phyloP scores from a whole-genome alignment of 2,113 vertebrate species.

The Vombatus ursinus region DNA sequence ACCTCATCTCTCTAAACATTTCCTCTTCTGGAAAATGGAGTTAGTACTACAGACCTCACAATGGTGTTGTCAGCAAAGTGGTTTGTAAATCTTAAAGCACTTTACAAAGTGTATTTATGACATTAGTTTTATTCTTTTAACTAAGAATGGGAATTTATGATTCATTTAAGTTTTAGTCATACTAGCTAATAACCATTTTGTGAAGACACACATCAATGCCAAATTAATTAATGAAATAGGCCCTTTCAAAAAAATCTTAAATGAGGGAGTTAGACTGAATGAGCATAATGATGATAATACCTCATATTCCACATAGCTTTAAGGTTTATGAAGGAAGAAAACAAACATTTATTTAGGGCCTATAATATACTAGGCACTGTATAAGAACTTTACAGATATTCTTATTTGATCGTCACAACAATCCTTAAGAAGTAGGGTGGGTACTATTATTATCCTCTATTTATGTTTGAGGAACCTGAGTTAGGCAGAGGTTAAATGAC shows the following conservation, averaged over 20 bases:
- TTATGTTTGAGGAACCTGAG: not conserved
- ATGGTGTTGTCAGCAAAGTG: not conserved
- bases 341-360: not conserved
- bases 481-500: not conserved
- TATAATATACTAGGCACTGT: not conserved
- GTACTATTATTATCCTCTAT: not conserved
- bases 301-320: not conserved
- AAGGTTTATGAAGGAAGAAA: not conserved
- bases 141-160: constrained; percentile 39
- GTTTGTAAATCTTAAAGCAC: not conserved
- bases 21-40: not conserved
- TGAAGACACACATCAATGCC: constrained; percentile 47
- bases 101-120: constrained; percentile 27
- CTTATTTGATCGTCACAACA: not conserved
- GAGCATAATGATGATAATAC: not conserved
- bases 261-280: not conserved
- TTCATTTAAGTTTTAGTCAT: constrained; percentile 52
- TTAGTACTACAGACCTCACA: not conserved
- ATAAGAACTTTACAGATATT: not conserved
- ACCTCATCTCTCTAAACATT: not conserved
- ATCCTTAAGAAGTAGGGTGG: not conserved
- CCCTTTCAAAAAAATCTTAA: constrained; percentile 27
- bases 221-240: constrained; percentile 36
- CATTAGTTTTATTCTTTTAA: constrained; percentile 45
- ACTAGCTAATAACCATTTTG: constrained; percentile 35